These are phyloP conservation scores for Tineola bisselliella DNA, from an alignment of 2,888 invertebrate genomes.

Conservation along the genomic window DNA sequence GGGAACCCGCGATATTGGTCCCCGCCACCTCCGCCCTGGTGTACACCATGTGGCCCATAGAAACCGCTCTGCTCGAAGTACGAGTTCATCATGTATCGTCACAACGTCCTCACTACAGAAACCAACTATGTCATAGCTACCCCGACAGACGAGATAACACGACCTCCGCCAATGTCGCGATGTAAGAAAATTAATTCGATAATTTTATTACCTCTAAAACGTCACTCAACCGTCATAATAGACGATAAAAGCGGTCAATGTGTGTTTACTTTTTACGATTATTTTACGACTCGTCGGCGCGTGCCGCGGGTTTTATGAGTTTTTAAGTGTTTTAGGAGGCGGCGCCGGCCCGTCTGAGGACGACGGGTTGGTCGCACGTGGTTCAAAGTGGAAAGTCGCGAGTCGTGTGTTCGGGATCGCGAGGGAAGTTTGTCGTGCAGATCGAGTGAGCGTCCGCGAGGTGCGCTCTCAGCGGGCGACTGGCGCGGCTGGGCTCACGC, in stretches of 20 bases:
- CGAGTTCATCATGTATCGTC: conserved; percentile 83
- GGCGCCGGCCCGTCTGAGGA: conserved; percentile 43
- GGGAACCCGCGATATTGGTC: conserved; percentile 89
- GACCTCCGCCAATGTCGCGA: conserved; percentile 54
- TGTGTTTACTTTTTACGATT: conserved; percentile 69
- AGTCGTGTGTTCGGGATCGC: conserved; percentile 35
- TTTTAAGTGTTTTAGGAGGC: conserved; percentile 52
- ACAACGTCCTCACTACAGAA: conserved; percentile 50
- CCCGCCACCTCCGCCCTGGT: conserved; percentile 79
- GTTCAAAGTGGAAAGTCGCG: conserved; percentile 58
- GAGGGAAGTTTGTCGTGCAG: conserved; percentile 24
- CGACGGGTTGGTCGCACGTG: conserved; percentile 36
- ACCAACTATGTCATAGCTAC: conserved; percentile 65
- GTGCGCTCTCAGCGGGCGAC: conserved; percentile 42
- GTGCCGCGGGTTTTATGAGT: conserved; percentile 64
- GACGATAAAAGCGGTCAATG: conserved; percentile 64
- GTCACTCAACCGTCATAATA: conserved; percentile 68
- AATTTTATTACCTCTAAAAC: conserved; percentile 67
- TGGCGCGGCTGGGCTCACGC: conserved; percentile 74
- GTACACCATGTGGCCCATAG: conserved; percentile 88
- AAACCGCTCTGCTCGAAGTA: conserved; percentile 97
- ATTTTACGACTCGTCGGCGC: conserved; percentile 63
- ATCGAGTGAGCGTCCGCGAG: conserved; percentile 45
- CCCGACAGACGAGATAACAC: conserved; percentile 58
- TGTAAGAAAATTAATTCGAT: conserved; percentile 57